Conservation (phyloP, 2,888 invertebrate genomes). For the Himalopsyche japonica region DNA sequence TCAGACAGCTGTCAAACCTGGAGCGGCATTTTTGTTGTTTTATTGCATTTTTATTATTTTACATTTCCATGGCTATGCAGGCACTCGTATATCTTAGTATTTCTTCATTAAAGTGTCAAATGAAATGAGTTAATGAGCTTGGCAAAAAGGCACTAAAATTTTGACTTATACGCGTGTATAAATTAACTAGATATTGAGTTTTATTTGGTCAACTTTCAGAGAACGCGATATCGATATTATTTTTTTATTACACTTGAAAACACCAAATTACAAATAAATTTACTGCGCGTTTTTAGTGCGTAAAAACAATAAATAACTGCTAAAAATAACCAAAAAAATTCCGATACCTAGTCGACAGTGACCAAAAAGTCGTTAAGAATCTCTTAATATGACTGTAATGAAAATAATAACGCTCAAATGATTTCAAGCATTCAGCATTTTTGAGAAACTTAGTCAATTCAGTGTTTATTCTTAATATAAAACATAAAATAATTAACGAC, state of each 20-base stretch:
- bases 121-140: constrained; percentile 1
- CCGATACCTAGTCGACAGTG: too few species aligned
- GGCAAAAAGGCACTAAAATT: not conserved
- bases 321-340: too few species aligned
- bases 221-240: not conserved
- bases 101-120: not conserved
- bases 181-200: not conserved
- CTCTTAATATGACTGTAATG: too few species aligned
- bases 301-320: too few species aligned
- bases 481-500: too few species aligned
- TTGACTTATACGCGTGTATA: not conserved
- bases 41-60: constrained; percentile 20
- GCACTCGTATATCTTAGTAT: not conserved
- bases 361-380: too few species aligned
- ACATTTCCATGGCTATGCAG: constrained; percentile 5
- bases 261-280: not conserved
- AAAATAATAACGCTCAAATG: too few species aligned
- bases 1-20: constrained; percentile 24
- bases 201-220: not conserved
- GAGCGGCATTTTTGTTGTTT: constrained; percentile 18
- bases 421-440: too few species aligned
- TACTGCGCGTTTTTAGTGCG: not conserved
- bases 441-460: too few species aligned
- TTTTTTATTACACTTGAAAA: not conserved
- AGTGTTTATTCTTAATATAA: too few species aligned